These are phyloP conservation scores for Reticulitermes lucifugus DNA, from an alignment of 2,888 invertebrate species.

Conservation along the genomic window DNA sequence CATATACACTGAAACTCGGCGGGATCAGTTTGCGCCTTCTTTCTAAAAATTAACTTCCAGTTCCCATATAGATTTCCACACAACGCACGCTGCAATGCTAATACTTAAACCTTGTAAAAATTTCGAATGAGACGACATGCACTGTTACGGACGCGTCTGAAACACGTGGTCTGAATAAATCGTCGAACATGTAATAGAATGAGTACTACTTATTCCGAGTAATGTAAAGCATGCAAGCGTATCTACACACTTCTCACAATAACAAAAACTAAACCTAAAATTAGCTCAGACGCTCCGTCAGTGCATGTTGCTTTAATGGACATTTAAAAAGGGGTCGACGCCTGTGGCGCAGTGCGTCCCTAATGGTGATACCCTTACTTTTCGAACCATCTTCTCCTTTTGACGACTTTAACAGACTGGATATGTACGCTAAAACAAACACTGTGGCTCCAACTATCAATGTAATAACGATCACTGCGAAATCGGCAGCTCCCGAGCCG, in stretches of 20 bases:
- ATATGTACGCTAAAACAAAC: constrained; percentile 52
- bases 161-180: constrained; percentile 15
- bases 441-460: constrained; percentile 53
- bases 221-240: not conserved
- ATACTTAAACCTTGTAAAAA: too few species aligned
- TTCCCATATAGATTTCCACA: too few species aligned
- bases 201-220: not conserved
- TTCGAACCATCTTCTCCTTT: constrained; percentile 51
- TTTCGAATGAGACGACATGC: constrained; percentile 7
- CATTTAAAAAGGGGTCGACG: constrained; percentile 28
- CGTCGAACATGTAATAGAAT: not conserved
- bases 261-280: not conserved
- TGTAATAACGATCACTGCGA: constrained; percentile 51
- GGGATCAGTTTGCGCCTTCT: too few species aligned
- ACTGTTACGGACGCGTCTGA: constrained; percentile 27
- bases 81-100: too few species aligned
- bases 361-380: constrained; percentile 51
- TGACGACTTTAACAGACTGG: constrained; percentile 51
- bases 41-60: too few species aligned
- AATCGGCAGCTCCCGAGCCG: constrained; percentile 49
- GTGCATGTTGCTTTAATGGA: constrained; percentile 13
- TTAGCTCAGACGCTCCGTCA: not conserved
- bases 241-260: not conserved
- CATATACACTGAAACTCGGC: too few species aligned
- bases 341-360: constrained; percentile 22